Percentiles rank a stretch among this genome's conserved stretches.
These are phyloP conservation scores for Struthio camelus DNA, from an alignment of 2,113 vertebrate species.

Conservation along the genomic window DNA sequence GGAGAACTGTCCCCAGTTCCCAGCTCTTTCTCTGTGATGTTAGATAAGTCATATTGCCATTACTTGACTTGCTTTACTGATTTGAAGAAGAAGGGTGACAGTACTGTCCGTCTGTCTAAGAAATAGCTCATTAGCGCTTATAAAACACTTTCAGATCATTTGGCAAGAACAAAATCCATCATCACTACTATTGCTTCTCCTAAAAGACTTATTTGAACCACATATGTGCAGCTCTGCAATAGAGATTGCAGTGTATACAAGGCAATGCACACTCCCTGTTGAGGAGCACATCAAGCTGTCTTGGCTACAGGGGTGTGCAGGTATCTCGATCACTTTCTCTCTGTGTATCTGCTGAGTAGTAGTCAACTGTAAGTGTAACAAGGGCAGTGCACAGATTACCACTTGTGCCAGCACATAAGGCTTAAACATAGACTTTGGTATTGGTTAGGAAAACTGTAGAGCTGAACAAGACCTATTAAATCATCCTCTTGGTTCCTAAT, in stretches of 20 bases:
- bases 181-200: neutral
- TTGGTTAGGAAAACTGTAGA: neutral
- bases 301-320: neutral
- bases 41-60: neutral
- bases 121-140: neutral
- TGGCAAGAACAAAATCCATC: neutral
- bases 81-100: neutral
- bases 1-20: neutral
- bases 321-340: neutral
- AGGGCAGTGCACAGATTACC: neutral
- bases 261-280: neutral
- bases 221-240: neutral
- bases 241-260: neutral
- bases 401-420: neutral
- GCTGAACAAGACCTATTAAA: neutral
- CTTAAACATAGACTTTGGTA: neutral
- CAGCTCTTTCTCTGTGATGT: neutral
- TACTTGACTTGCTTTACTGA: neutral
- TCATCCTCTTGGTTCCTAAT: neutral
- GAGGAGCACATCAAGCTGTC: neutral
- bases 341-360: neutral
- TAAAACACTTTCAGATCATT: neutral
- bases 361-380: neutral
- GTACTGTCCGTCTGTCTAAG: neutral
- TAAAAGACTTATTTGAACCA: neutral